Percentiles rank a stretch among this genome's conserved stretches.
Evolutionary conservation across 2,797 vertebrate species (phyloP).

Genomic region (Coregonus ussuriensis): DNA sequence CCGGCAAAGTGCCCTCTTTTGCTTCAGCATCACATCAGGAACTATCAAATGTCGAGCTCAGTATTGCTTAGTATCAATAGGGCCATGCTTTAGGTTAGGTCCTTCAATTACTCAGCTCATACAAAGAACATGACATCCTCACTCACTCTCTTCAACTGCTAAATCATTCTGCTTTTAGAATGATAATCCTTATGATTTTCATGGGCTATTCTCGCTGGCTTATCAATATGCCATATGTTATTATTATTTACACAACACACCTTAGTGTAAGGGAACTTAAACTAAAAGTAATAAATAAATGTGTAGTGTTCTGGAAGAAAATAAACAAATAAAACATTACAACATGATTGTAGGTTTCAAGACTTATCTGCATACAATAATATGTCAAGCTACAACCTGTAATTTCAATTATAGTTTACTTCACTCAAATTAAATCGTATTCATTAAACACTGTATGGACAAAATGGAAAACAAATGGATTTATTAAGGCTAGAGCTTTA

Average conservation of each 20-base stretch:
- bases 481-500: neutral
- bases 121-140: neutral
- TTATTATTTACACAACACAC: neutral
- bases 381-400: neutral
- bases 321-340: neutral
- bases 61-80: slow-evolving; percentile 33
- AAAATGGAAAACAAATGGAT: slow-evolving; percentile 1
- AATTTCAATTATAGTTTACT: neutral
- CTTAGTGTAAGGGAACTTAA: neutral
- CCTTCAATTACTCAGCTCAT: slow-evolving; percentile 38
- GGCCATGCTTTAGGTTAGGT: slow-evolving; percentile 14
- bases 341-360: neutral
- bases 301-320: neutral
- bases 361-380: neutral
- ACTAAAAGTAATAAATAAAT: neutral
- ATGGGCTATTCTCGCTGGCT: neutral
- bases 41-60: slow-evolving; percentile 51
- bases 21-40: neutral
- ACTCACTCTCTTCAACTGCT: neutral
- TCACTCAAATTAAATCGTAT: neutral
- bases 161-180: neutral
- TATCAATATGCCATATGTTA: neutral
- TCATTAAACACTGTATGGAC: neutral
- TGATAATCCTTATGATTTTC: neutral
- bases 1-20: slow-evolving; percentile 22